Percentiles rank a stretch among this genome's conserved stretches.
Evolutionary conservation across 2,888 invertebrate genomes (phyloP).

Genomic region (Caenorhabditis panamensis): DNA sequence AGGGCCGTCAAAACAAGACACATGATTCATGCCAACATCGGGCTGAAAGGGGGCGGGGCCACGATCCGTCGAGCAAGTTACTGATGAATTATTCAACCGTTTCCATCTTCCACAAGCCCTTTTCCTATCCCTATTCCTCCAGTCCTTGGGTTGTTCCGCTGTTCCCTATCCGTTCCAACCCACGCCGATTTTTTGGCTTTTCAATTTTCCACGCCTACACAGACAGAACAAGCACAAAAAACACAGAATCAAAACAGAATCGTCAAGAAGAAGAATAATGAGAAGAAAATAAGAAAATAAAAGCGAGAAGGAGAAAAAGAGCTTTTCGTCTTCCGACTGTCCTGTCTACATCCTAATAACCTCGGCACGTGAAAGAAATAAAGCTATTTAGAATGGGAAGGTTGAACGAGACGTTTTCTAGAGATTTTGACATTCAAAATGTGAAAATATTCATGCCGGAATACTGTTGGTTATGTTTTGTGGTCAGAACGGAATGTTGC

Average conservation of each 20-base stretch:
- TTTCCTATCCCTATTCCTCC: too few relatives aligned
- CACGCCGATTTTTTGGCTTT: background rate
- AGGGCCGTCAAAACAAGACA: slow-evolving; percentile 44
- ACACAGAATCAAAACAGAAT: background rate
- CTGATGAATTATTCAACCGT: slow-evolving; percentile 48
- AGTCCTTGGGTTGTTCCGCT: background rate
- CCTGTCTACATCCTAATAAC: background rate
- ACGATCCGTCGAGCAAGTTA: slow-evolving; percentile 6
- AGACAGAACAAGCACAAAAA: background rate
- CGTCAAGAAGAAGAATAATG: background rate
- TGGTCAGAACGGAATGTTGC: background rate
- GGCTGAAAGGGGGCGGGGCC: slow-evolving; percentile 31
- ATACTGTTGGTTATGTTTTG: background rate
- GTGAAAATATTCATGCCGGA: too few relatives aligned
- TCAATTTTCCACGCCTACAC: background rate
- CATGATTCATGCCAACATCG: slow-evolving; percentile 42
- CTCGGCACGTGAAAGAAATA: background rate
- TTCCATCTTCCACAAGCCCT: slow-evolving; percentile 20
- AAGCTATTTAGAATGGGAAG: background rate
- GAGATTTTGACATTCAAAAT: too few relatives aligned
- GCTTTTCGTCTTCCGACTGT: background rate
- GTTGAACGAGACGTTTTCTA: too few relatives aligned
- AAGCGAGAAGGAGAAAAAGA: background rate
- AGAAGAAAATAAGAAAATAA: background rate
- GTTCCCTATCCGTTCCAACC: background rate